Evolutionary conservation across 2,797 vertebrate species (phyloP).

Genomic region (Karalla daura): DNA sequence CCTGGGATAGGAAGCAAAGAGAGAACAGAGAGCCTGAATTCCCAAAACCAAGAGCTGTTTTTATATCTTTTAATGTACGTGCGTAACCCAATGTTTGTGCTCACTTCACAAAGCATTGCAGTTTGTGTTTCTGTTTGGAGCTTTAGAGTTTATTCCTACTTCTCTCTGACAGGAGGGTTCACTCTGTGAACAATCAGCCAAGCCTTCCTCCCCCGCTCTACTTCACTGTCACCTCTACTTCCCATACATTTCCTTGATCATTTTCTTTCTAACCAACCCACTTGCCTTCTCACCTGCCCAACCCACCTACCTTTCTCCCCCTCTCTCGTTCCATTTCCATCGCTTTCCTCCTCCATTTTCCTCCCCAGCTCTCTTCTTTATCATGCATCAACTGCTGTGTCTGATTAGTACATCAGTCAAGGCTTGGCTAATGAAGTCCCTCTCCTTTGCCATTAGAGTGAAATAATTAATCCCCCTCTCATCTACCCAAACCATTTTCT

Average conservation of each 20-base stretch:
- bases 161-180: slow-evolving; percentile 16
- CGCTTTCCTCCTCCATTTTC: slow-evolving; percentile 32
- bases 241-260: neutral
- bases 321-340: slow-evolving; percentile 40
- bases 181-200: slow-evolving; percentile 8
- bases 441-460: slow-evolving; percentile 75
- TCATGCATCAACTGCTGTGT: slow-evolving; percentile 66
- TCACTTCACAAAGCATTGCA: too few relatives aligned
- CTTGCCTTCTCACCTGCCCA: too few relatives aligned
- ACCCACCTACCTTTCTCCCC: slow-evolving; percentile 34
- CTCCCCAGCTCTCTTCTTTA: slow-evolving; percentile 59
- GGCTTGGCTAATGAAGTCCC: slow-evolving; percentile 80
- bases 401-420: slow-evolving; percentile 80
- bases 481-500: slow-evolving; percentile 41
- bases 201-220: neutral
- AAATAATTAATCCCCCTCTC: slow-evolving; percentile 70
- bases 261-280: slow-evolving; percentile 7
- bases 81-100: too few relatives aligned
- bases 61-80: too few relatives aligned
- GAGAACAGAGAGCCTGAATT: too few relatives aligned
- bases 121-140: too few relatives aligned
- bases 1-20: too few relatives aligned
- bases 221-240: slow-evolving; percentile 15
- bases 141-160: too few relatives aligned
- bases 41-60: too few relatives aligned